A percentile compares a stretch with the other conserved stretches of the same genome.
These are phyloP conservation scores for Leptonema lineaticorne DNA, from an alignment of 1,140 invertebrate species.

Conservation along the genomic window DNA sequence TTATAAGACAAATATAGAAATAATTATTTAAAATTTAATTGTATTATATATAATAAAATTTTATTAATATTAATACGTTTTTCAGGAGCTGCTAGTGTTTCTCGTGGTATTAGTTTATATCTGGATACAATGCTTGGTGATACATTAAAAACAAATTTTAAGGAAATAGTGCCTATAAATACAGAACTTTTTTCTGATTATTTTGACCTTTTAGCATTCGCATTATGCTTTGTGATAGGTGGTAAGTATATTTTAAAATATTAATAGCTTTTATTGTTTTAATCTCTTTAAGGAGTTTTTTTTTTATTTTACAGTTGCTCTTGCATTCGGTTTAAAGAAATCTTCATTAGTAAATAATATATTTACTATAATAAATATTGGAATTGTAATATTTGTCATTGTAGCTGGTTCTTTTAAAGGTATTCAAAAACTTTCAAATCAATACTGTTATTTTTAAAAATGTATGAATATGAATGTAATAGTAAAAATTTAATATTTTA, in stretches of 20 bases:
- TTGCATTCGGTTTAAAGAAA: conserved; percentile 81
- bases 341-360: conserved; percentile 82
- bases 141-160: conserved; percentile 46
- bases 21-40: conserved; percentile 12
- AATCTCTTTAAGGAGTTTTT: background rate
- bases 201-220: conserved; percentile 68
- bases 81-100: conserved; percentile 37
- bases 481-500: background rate
- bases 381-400: conserved; percentile 77
- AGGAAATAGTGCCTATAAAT: conserved; percentile 57
- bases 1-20: too few species aligned
- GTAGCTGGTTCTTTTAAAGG: conserved; percentile 71
- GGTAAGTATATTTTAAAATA: conserved; percentile 45
- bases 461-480: background rate
- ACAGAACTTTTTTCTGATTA: conserved; percentile 59
- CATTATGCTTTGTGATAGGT: conserved; percentile 60
- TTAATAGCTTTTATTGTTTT: background rate
- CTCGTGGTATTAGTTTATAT: conserved; percentile 67
- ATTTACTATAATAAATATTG: conserved; percentile 81
- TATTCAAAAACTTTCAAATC: conserved; percentile 42
- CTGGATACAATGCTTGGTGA: conserved; percentile 32
- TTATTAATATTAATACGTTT: too few species aligned
- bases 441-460: conserved; percentile 6
- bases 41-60: conserved; percentile 14
- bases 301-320: conserved; percentile 58